A percentile compares a stretch with the other conserved stretches of the same genome.
Evolutionary conservation across 2,113 vertebrate genomes (phyloP).

Genomic region (Apodemus sylvaticus): DNA sequence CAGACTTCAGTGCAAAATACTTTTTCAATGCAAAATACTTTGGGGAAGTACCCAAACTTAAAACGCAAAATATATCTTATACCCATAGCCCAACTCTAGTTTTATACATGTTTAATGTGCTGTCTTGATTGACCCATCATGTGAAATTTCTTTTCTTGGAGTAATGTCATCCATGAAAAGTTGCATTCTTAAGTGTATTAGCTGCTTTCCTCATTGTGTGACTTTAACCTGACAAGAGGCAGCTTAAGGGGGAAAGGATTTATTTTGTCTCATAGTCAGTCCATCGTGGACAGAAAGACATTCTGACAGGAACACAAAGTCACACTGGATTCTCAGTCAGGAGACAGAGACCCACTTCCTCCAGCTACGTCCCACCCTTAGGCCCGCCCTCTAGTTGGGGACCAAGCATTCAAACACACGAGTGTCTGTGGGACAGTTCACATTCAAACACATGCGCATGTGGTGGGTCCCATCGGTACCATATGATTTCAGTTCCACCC

Average conservation of each 20-base stretch:
- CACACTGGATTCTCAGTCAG: neutral
- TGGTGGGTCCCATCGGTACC: neutral
- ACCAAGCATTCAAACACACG: neutral
- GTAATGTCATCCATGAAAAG: neutral
- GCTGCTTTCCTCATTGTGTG: neutral
- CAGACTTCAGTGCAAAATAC: too few relatives aligned
- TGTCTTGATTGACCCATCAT: neutral
- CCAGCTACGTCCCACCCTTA: too few relatives aligned
- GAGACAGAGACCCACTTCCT: neutral
- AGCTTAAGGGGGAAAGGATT: neutral
- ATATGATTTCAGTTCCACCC: neutral
- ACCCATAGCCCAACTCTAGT: neutral
- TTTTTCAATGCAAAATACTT: too few relatives aligned
- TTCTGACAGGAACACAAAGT: neutral
- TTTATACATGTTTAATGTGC: neutral
- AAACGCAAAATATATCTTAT: neutral
- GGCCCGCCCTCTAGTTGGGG: neutral
- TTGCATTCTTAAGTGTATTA: neutral
- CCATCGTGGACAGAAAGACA: neutral
- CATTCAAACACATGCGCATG: neutral
- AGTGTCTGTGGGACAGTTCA: too few relatives aligned
- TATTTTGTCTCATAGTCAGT: neutral
- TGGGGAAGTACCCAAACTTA: neutral
- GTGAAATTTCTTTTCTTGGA: neutral
- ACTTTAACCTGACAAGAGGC: neutral